Evolutionary conservation across 1,140 invertebrate species (phyloP).

Genomic region (Chironomus striatipennis): DNA sequence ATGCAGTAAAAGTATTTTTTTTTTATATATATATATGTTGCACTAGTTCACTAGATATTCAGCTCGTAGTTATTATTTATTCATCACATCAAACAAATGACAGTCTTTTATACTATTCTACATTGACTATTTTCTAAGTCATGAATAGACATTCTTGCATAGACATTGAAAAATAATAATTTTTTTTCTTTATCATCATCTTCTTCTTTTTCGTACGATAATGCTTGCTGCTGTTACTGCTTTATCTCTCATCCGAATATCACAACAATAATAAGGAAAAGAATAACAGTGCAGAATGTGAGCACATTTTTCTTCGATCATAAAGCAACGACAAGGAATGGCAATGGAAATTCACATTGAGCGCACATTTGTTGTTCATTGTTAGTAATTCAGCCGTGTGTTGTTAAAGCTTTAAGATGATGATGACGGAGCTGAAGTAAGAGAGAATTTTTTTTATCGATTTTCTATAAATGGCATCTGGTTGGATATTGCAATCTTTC

Average conservation of each 20-base stretch:
- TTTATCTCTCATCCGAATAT: background rate
- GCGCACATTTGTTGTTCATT: constrained; percentile 6
- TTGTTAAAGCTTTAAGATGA: background rate
- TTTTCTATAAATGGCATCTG: constrained; percentile 15
- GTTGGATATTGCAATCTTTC: background rate
- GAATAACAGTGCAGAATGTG: background rate
- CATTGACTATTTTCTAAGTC: background rate
- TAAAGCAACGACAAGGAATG: background rate
- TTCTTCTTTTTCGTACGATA: too few relatives aligned
- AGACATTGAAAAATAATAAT: background rate
- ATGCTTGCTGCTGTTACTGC: background rate
- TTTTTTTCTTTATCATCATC: background rate
- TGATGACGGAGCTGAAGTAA: background rate
- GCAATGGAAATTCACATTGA: background rate
- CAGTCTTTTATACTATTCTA: background rate
- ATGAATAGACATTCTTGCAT: background rate
- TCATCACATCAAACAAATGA: constrained; percentile 10
- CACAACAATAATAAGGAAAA: background rate
- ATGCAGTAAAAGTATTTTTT: too few relatives aligned
- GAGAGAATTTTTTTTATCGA: background rate
- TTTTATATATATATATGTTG: background rate
- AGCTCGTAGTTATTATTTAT: background rate
- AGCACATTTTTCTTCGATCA: constrained; percentile 7
- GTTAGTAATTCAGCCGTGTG: background rate
- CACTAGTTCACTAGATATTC: background rate